These are phyloP conservation scores for Lepidurus couesii DNA, from an alignment of 1,140 invertebrate species.

Conservation along the genomic window DNA sequence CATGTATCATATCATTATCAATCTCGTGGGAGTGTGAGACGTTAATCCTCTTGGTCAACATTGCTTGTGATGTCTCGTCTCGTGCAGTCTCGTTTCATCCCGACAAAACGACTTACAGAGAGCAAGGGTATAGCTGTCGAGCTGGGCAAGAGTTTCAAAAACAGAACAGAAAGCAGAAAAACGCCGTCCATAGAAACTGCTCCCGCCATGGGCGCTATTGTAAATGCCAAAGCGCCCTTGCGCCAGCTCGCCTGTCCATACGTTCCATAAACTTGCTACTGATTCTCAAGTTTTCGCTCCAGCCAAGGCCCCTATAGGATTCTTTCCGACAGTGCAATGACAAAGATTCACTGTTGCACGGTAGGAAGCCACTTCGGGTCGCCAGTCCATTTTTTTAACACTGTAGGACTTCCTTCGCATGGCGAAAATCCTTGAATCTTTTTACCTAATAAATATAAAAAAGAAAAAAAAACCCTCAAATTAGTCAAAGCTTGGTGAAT, in stretches of 20 bases:
- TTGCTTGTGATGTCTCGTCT: not conserved
- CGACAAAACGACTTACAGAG: not conserved
- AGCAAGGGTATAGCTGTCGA: not conserved
- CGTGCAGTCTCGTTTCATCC: not conserved
- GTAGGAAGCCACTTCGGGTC: not conserved
- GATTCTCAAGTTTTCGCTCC: not conserved
- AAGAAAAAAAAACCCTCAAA: not conserved
- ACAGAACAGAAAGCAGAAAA: not conserved
- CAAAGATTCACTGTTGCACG: slow-evolving; percentile 13
- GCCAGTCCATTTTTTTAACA: not conserved
- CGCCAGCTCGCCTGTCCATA: not conserved
- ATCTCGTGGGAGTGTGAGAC: not conserved
- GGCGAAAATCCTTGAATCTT: not conserved
- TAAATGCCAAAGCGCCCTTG: not conserved
- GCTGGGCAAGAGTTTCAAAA: not conserved
- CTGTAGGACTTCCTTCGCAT: not conserved
- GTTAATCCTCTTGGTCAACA: slow-evolving; percentile 1
- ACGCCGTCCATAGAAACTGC: not conserved
- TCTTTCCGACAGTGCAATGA: not conserved
- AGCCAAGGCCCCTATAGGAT: not conserved
- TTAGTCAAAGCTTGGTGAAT: not conserved
- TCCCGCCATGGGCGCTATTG: not conserved
- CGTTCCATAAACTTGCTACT: slow-evolving; percentile 18
- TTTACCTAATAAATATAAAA: not conserved
- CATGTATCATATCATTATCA: not conserved